phyloP scores from a whole-genome alignment of 1,140 invertebrate genomes.

The Calliphora vicina region DNA sequence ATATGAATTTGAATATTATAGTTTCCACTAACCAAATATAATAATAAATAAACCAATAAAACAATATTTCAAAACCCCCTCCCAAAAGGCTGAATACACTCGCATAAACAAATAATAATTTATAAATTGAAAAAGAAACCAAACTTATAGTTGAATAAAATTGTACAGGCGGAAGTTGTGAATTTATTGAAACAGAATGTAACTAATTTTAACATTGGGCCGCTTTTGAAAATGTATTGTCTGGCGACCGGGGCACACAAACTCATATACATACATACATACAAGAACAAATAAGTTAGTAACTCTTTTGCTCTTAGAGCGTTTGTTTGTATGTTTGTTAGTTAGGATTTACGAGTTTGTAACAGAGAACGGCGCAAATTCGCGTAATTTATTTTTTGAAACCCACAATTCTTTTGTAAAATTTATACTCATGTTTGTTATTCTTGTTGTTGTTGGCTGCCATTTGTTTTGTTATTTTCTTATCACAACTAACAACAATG shows the following conservation, averaged over 20 bases:
- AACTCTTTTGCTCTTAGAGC: neutral
- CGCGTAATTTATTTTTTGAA: neutral
- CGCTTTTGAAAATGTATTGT: neutral
- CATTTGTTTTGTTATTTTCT: neutral
- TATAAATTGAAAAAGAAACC: neutral
- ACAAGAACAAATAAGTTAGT: neutral
- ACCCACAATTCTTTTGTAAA: neutral
- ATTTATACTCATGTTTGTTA: neutral
- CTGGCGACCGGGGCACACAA: neutral
- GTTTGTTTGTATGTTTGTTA: neutral
- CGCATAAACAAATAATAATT: neutral
- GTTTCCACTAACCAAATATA: neutral
- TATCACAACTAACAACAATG: neutral
- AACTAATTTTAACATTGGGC: neutral
- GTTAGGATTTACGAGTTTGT: neutral
- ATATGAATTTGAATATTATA: neutral
- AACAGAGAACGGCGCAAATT: neutral
- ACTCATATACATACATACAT: neutral
- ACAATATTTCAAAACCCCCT: neutral
- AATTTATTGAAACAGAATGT: neutral
- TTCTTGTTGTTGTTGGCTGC: neutral
- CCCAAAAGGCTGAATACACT: neutral
- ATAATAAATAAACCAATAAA: conserved; percentile 13
- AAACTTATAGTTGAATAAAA: neutral
- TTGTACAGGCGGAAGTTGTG: neutral